Percentiles rank a stretch among this genome's conserved stretches.
Evolutionary conservation across 2,888 invertebrate species (phyloP).

Genomic region (Erebia aethiops): DNA sequence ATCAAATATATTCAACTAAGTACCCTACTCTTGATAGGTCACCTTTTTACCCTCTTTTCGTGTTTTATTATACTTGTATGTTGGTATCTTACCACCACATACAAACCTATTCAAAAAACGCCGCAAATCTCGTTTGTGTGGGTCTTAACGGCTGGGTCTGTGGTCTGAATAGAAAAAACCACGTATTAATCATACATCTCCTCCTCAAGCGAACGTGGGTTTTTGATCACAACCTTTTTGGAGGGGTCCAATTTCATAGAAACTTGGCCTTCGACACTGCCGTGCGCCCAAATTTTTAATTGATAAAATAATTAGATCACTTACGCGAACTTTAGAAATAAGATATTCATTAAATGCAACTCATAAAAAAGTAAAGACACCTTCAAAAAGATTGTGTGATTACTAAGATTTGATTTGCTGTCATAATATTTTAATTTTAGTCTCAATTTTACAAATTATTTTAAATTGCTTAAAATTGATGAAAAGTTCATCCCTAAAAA

Average conservation of each 20-base stretch:
- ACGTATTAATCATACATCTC: conserved; percentile 62
- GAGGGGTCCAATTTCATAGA: conserved; percentile 33
- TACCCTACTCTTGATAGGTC: neutral
- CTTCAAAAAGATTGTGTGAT: conserved; percentile 44
- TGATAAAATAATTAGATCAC: neutral
- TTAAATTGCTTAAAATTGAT: too few relatives aligned
- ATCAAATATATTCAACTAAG: neutral
- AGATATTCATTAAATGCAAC: too few relatives aligned
- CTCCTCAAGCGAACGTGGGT: conserved; percentile 37
- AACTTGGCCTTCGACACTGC: neutral
- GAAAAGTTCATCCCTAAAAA: too few relatives aligned
- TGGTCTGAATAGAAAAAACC: conserved; percentile 73
- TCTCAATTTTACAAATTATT: neutral
- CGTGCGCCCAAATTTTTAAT: neutral
- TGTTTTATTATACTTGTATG: conserved; percentile 62
- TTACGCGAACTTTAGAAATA: too few relatives aligned
- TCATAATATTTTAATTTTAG: conserved; percentile 14
- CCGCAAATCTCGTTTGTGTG: conserved; percentile 57
- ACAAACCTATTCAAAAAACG: conserved; percentile 73
- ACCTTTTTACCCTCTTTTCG: conserved; percentile 11
- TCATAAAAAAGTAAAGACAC: conserved; percentile 23
- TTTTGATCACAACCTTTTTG: conserved; percentile 43
- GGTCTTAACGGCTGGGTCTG: conserved; percentile 74
- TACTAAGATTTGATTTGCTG: conserved; percentile 16
- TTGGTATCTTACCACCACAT: conserved; percentile 82